Evolutionary conservation across 2,888 invertebrate genomes (phyloP).

Genomic region (Plagiodera versicolora): DNA sequence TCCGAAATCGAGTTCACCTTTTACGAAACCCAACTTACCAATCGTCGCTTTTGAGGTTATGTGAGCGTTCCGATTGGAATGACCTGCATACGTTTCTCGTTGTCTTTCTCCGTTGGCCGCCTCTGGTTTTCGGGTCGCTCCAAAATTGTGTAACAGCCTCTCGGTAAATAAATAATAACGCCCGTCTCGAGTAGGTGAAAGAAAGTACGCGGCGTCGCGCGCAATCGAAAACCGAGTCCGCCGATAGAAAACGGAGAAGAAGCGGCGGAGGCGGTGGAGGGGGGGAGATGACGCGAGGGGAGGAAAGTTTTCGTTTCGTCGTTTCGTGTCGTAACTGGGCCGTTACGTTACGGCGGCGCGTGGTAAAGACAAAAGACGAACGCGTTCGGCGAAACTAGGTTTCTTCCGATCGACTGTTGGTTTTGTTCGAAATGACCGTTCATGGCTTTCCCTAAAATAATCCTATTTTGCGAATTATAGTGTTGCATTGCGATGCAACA

Average conservation of each 20-base stretch:
- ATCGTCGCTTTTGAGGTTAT: too few relatives aligned
- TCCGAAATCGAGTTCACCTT: too few relatives aligned
- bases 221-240: not conserved
- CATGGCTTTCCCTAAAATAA: too few relatives aligned
- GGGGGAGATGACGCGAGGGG: not conserved
- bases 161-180: conserved; percentile 2
- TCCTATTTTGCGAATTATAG: too few relatives aligned
- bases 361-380: not conserved
- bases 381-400: not conserved
- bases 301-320: not conserved
- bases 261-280: not conserved
- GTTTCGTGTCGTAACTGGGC: not conserved
- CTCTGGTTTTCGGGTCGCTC: conserved; percentile 2
- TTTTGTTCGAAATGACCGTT: too few relatives aligned
- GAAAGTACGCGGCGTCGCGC: conserved; percentile 27
- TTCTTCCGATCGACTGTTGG: not conserved
- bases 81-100: not conserved
- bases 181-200: conserved; percentile 14
- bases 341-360: not conserved
- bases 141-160: conserved; percentile 28
- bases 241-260: not conserved
- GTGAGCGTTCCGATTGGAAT: too few relatives aligned
- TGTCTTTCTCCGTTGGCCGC: not conserved
- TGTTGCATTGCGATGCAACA: too few relatives aligned
- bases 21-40: too few relatives aligned